Conservation (phyloP, 2,113 vertebrate genomes). For the Cyprinodon brontotheroides region DNA sequence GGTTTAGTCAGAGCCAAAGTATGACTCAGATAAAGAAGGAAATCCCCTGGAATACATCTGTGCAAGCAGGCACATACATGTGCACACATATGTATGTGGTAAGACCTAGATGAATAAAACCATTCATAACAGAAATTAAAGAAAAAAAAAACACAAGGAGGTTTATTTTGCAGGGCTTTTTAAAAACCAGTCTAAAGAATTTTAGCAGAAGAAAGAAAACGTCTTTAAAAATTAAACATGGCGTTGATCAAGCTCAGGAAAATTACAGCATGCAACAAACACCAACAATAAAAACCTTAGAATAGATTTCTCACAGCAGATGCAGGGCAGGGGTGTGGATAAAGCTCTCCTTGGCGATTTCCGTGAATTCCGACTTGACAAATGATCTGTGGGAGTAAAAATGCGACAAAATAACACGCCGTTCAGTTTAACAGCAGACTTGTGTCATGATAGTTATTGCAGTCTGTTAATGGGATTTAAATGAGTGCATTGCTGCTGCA, state of each 20-base stretch:
- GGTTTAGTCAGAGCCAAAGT: conserved; percentile 23
- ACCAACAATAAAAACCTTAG: conserved; percentile 57
- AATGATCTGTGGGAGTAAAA: conserved; percentile 81
- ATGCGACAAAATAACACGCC: conserved; percentile 18
- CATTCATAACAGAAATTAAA: background rate
- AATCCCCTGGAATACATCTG: conserved; percentile 26
- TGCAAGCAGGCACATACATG: conserved; percentile 10
- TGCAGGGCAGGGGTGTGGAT: conserved; percentile 96
- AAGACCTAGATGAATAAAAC: conserved; percentile 4
- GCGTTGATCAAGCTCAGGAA: conserved; percentile 53
- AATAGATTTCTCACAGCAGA: conserved; percentile 89
- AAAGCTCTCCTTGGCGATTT: conserved; percentile 83
- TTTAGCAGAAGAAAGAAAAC: conserved; percentile 5
- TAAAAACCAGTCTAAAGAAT: background rate
- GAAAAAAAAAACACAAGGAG: background rate
- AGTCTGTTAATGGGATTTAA: background rate
- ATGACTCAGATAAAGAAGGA: conserved; percentile 37
- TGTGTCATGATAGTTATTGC: conserved; percentile 12
- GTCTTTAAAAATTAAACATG: conserved; percentile 56
- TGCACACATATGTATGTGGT: background rate
- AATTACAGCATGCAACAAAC: conserved; percentile 53
- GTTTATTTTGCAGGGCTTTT: background rate
- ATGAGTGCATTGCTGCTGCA: conserved; percentile 5
- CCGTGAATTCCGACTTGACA: conserved; percentile 78
- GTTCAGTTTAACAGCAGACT: conserved; percentile 13